Conservation (phyloP, 2,113 vertebrate species). For the Hypomesus transpacificus region DNA sequence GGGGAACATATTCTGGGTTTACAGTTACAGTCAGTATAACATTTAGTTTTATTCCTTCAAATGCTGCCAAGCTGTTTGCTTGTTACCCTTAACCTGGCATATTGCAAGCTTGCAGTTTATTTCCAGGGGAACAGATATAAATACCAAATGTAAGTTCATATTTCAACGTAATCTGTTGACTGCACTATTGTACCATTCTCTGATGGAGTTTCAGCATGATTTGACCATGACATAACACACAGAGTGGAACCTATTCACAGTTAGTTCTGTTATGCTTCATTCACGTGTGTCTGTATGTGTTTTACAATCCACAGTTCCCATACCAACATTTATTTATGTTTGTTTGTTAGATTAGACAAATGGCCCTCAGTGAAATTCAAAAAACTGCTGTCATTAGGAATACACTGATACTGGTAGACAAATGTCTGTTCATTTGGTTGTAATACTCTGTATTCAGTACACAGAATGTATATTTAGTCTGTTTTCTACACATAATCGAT, state of each 20-base stretch:
- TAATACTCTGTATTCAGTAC: constrained; percentile 68
- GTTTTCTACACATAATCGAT: constrained; percentile 32
- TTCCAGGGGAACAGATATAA: constrained; percentile 37
- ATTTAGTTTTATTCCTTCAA: constrained; percentile 59
- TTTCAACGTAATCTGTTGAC: constrained; percentile 18
- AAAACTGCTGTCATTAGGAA: constrained; percentile 55
- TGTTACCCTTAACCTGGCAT: constrained; percentile 38
- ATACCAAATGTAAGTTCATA: constrained; percentile 29
- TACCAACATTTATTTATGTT: constrained; percentile 22
- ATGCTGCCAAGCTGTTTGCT: constrained; percentile 46
- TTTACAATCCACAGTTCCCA: constrained; percentile 10
- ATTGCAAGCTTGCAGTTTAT: constrained; percentile 38
- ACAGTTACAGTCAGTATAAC: constrained; percentile 61
- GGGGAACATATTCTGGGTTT: constrained; percentile 58
- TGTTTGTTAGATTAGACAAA: constrained; percentile 50
- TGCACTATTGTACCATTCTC: constrained; percentile 32
- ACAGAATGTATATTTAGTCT: constrained; percentile 53
- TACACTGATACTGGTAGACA: constrained; percentile 57
- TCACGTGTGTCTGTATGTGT: not conserved
- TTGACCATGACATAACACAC: not conserved
- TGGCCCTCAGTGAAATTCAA: constrained; percentile 44
- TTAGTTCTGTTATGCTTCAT: not conserved
- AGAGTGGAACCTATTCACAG: constrained; percentile 13
- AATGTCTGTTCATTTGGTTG: constrained; percentile 68
- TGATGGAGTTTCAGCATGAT: constrained; percentile 14